Evolutionary conservation across 2,113 vertebrate genomes (phyloP), one percentile per base, ranked within the genome.

Genomic region (Manacus vitellinus): DNA sequence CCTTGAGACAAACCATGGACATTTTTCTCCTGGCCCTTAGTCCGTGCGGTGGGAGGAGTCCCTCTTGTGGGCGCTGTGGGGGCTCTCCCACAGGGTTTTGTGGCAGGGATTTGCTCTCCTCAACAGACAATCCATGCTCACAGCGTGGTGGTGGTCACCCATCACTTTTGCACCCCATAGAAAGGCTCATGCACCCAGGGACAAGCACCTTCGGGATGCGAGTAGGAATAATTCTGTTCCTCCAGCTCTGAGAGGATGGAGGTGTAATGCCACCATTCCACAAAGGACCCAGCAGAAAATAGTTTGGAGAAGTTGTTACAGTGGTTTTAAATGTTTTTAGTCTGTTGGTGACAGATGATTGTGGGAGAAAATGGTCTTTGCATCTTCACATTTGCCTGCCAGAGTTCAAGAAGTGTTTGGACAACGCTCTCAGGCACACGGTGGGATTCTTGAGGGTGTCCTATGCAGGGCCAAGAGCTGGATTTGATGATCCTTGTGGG

Each of bases 91-190:
- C 43, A 59, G 62, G 27, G 44, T 30, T 63, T 39, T 41, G 27
- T 63, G 37, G 17, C 51, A 55, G 62, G 27, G 43, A 23, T 55
- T 74, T 2, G 6, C 66, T 56, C 31, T 83, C 41, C 43, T 54
- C 56, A 28, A 58, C 70, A 71, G 73, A 62, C 0, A 0, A 10
- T 52, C 22, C 14, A 8, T 59, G 78, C 84, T 70, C 51, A 33
- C 72, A 80, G 75, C 4, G 4, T 37, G 10, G 6, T 21, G 47
- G 28, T 39, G 70, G 20, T 65, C 70, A 78, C 24, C 18, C 59
- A 14, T 63, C 0, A 0, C 66, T 62, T 78, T 68, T 61, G 49
- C 49, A 65, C 30, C 31, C 62, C 1, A 0, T 27, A 73, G 51
- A 28, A n/a, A 68, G 54, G 65, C 61, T 78, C 0, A 0, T 61